Conservation (phyloP, 2,113 vertebrate genomes). For the Catharus minimus region DNA sequence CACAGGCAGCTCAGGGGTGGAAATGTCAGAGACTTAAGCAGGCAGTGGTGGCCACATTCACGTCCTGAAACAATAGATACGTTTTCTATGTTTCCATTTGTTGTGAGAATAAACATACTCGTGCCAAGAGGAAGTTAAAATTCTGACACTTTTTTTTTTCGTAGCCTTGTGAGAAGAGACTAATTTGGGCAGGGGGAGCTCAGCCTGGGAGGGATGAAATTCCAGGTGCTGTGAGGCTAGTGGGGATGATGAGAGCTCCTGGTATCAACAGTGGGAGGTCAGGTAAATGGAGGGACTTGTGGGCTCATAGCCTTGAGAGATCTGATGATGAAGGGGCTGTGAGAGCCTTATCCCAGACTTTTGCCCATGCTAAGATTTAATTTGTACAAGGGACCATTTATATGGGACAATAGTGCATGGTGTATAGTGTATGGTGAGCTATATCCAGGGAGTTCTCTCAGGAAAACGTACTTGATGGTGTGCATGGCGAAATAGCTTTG, state of each 20-base stretch:
- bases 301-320: not conserved
- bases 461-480: not conserved
- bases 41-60: rapidly evolving
- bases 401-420: not conserved
- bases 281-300: not conserved
- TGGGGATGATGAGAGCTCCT: not conserved
- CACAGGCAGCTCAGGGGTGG: rapidly evolving
- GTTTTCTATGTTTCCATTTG: not conserved
- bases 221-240: not conserved
- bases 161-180: not conserved
- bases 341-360: not conserved
- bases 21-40: not conserved
- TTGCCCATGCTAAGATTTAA: not conserved
- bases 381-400: not conserved
- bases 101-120: not conserved
- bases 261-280: not conserved
- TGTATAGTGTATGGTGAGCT: not conserved
- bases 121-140: not conserved
- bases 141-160: not conserved
- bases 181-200: not conserved
- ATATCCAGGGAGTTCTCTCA: rapidly evolving
- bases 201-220: not conserved
- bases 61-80: not conserved
- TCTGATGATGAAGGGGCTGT: not conserved
- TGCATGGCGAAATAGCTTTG: not conserved